Evolutionary conservation across 2,797 vertebrate genomes (phyloP), one percentile per base, ranked within the genome.

Genomic region (Staurois parvus): DNA sequence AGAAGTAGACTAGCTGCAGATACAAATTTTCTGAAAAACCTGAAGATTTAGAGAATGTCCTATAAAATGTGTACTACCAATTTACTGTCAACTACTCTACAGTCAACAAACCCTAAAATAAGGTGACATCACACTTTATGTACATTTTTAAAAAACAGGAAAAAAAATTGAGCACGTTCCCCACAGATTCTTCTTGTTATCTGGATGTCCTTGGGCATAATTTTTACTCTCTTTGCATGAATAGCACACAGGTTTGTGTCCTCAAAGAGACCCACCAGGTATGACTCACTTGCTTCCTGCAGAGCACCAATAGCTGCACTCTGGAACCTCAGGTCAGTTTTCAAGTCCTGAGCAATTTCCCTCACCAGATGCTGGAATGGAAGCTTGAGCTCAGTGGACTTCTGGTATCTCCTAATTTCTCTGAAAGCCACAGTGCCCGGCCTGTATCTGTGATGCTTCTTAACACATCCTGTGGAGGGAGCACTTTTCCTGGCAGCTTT

Each of bases 161-260:
- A n/a, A 42, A 72, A 32, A 52, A 37, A 2, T 73, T 95, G 97
- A 86, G 96, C 96, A 0, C 96, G 94, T 91, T 97, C 96, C 32
- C 96, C 96, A 0, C 96, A 96, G 90, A 97, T 97, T 82, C 96
- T 96, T 67, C 96, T 95, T 2, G 96, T 96, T 95, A 97, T 93
- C 94, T 97, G 96, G 93, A 97, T 97, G 94, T 97, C 96, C 94
- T 97, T 97, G 87, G 96, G 96, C 96, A 97, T 97, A 91, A 97
- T 97, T 88, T 96, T 97, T 89, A 97, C 96, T 66, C 96, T 91
- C 93, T 97, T 97, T 91, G 96, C 95, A 84, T 96, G 96, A 91
- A 97, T 97, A 90, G 96, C 96, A 81, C 96, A 97, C 92, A 97
- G 93, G 92, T 97, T 97, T 76, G 96, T 97, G 93, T 97, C 96